Conservation (phyloP, 2,113 vertebrate species). For the Porphyrio hochstetteri region DNA sequence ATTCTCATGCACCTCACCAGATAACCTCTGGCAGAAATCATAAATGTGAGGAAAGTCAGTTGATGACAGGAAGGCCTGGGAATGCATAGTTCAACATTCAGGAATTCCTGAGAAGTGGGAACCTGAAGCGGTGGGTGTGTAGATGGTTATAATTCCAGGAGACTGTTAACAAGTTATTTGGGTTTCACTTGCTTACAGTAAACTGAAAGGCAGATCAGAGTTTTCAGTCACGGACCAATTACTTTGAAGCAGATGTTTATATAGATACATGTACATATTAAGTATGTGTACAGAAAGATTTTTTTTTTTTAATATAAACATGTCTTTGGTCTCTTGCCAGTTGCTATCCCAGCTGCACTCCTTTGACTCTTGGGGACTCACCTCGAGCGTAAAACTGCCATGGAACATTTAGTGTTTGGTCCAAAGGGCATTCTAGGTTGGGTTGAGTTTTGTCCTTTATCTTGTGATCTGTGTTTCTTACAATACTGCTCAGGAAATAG, state of each 20-base stretch:
- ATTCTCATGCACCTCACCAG: not conserved
- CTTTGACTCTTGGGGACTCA: not conserved
- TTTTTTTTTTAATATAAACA: not conserved
- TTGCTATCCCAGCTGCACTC: not conserved
- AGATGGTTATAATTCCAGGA: not conserved
- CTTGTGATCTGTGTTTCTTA: not conserved
- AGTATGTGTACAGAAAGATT: not conserved
- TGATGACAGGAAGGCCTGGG: not conserved
- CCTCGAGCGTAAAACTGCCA: not conserved
- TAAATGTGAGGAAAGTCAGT: not conserved
- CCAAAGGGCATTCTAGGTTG: not conserved
- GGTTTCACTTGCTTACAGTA: not conserved
- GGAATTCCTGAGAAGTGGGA: not conserved
- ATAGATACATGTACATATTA: not conserved
- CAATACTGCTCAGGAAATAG: not conserved
- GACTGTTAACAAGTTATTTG: not conserved
- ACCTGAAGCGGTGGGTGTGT: not conserved
- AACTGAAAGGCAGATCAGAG: not conserved
- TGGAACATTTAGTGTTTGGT: not conserved
- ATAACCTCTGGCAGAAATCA: not conserved
- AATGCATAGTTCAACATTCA: not conserved
- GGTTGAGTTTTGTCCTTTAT: not conserved
- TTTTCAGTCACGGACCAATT: not conserved
- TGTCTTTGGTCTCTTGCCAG: not conserved
- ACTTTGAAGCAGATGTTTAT: not conserved